Conservation (phyloP, 2,797 vertebrate genomes). For the Dendrocincla fuliginosa region DNA sequence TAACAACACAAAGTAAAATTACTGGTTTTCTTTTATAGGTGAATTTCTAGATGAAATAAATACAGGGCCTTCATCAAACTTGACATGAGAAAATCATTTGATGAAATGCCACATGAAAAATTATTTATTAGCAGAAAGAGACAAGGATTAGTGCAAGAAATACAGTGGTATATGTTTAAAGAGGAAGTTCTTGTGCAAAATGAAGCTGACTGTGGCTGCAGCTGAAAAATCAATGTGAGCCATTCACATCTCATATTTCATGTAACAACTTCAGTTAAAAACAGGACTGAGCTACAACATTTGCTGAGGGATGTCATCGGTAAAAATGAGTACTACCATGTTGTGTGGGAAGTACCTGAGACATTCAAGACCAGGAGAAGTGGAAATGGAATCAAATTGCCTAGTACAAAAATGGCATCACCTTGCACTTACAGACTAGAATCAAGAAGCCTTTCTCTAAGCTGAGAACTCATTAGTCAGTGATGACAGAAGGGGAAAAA, state of each 20-base stretch:
- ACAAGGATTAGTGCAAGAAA: neutral
- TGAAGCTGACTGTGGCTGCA: neutral
- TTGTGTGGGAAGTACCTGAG: neutral
- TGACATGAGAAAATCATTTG: neutral
- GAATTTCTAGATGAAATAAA: neutral
- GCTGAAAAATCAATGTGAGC: neutral
- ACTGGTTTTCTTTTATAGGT: neutral
- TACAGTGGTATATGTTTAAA: neutral
- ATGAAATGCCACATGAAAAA: neutral
- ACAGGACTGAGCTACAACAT: neutral
- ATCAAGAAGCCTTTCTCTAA: neutral
- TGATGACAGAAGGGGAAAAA: slow-evolving; percentile 13
- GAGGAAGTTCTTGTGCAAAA: neutral
- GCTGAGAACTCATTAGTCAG: slow-evolving; percentile 18
- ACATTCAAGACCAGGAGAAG: neutral
- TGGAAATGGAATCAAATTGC: slow-evolving; percentile 10
- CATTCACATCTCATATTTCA: neutral
- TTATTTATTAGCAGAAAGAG: neutral
- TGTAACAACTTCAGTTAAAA: neutral
- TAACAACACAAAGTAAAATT: neutral
- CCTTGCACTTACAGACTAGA: neutral
- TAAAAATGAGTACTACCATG: neutral
- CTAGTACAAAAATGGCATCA: neutral
- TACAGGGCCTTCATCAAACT: neutral
- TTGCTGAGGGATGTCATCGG: neutral